Percentiles rank a stretch among this genome's conserved stretches.
Conservation (phyloP, 1,140 invertebrate genomes). For the Papilio aristodemus region DNA sequence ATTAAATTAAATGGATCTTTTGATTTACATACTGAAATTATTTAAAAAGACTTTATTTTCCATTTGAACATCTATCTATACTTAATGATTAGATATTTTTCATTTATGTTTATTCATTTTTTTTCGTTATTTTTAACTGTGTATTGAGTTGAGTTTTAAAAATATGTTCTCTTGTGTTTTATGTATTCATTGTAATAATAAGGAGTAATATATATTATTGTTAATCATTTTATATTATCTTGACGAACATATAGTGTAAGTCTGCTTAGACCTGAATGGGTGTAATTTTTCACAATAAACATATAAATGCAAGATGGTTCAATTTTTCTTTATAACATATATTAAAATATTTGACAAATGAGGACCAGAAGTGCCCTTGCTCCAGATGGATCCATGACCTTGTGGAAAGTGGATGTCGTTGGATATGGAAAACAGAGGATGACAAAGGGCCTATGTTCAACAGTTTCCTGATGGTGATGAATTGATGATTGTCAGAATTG, state of each 20-base stretch:
- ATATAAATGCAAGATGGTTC: background rate
- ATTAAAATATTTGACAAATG: too few relatives aligned
- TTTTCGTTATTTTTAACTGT: too few relatives aligned
- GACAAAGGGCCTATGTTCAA: too few relatives aligned
- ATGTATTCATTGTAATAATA: constrained; percentile 14
- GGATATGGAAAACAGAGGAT: too few relatives aligned
- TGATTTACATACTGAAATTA: background rate
- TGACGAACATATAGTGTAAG: constrained; percentile 32
- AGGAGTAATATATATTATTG: constrained; percentile 33
- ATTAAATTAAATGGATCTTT: background rate
- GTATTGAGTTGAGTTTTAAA: background rate
- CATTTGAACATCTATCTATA: background rate
- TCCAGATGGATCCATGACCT: too few relatives aligned
- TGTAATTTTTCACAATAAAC: constrained; percentile 22
- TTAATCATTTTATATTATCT: constrained; percentile 31
- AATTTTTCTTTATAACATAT: background rate
- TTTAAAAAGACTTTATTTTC: background rate
- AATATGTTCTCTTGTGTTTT: background rate
- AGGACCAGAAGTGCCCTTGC: too few relatives aligned
- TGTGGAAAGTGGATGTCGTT: too few relatives aligned
- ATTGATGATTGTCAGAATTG: too few relatives aligned
- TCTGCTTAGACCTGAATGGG: constrained; percentile 11
- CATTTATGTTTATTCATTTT: background rate
- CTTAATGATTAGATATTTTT: background rate
- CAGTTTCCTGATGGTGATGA: too few relatives aligned